Conservation (phyloP, 2,797 vertebrate genomes). For the Danio aesculapii region DNA sequence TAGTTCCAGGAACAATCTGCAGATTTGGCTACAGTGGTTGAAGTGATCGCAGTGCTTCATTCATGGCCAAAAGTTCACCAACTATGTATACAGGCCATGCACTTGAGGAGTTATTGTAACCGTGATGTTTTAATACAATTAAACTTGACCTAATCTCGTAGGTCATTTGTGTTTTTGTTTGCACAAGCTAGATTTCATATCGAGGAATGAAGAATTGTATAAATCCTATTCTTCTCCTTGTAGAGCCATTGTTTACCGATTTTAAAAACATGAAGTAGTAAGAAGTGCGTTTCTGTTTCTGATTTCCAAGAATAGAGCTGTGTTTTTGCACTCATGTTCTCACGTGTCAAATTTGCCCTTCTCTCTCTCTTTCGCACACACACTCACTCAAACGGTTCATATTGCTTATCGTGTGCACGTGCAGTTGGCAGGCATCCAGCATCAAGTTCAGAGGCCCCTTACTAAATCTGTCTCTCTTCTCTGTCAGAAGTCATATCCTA, state of each 20-base stretch:
- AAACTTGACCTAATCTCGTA: constrained; percentile 3
- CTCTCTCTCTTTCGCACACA: neutral
- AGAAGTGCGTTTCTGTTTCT: neutral
- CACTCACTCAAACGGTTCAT: neutral
- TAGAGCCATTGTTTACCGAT: neutral
- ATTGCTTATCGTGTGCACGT: neutral
- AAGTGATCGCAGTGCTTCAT: constrained; percentile 56
- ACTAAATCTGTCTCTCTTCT: constrained; percentile 23
- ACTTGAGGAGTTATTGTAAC: neutral
- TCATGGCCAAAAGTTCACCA: neutral
- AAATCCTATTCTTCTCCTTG: neutral
- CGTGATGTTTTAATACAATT: neutral
- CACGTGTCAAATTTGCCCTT: neutral
- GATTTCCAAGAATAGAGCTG: constrained; percentile 15
- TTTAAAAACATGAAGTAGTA: neutral
- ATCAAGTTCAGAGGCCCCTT: neutral
- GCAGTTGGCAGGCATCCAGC: constrained; percentile 22
- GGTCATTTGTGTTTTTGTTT: constrained; percentile 17
- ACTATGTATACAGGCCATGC: neutral
- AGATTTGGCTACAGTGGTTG: constrained; percentile 33
- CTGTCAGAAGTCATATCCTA: constrained; percentile 26
- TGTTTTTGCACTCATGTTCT: constrained; percentile 12
- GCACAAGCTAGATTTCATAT: neutral
- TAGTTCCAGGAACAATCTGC: constrained; percentile 24
- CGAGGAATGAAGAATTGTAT: neutral